Percentiles rank a stretch among this genome's conserved stretches.
These are phyloP conservation scores for Autographa pulchrina DNA, from an alignment of 2,888 invertebrate species.

Conservation along the genomic window DNA sequence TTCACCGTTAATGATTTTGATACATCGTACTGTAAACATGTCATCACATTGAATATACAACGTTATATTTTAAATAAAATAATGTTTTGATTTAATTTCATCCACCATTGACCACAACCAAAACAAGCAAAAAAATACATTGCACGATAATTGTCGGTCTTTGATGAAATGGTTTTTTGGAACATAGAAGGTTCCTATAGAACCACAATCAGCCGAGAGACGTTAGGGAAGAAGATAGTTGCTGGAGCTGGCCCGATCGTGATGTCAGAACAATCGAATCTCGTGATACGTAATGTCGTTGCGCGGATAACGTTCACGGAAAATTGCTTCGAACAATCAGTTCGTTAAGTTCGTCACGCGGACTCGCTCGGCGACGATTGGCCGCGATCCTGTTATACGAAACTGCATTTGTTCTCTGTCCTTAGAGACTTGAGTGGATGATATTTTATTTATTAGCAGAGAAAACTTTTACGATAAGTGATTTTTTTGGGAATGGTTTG, in stretches of 20 bases:
- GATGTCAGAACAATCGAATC: slow-evolving; percentile 28
- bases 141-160: too few relatives aligned
- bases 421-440: not conserved
- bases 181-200: not conserved
- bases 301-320: slow-evolving; percentile 17
- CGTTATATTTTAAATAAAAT: not conserved
- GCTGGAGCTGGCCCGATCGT: not conserved
- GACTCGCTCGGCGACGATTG: slow-evolving; percentile 23
- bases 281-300: slow-evolving; percentile 27
- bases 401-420: not conserved
- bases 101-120: not conserved
- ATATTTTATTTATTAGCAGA: not conserved
- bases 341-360: slow-evolving; percentile 39
- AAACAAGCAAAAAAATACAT: too few relatives aligned
- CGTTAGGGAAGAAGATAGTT: not conserved
- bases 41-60: not conserved
- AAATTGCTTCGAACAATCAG: slow-evolving; percentile 29
- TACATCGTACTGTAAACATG: not conserved
- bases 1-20: not conserved
- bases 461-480: too few relatives aligned
- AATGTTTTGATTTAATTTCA: not conserved
- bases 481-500: too few relatives aligned
- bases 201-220: not conserved
- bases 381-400: not conserved
- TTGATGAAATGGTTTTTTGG: not conserved